These are phyloP conservation scores for Microcebus griseorufus DNA, from an alignment of 2,113 vertebrate species.

Conservation along the genomic window DNA sequence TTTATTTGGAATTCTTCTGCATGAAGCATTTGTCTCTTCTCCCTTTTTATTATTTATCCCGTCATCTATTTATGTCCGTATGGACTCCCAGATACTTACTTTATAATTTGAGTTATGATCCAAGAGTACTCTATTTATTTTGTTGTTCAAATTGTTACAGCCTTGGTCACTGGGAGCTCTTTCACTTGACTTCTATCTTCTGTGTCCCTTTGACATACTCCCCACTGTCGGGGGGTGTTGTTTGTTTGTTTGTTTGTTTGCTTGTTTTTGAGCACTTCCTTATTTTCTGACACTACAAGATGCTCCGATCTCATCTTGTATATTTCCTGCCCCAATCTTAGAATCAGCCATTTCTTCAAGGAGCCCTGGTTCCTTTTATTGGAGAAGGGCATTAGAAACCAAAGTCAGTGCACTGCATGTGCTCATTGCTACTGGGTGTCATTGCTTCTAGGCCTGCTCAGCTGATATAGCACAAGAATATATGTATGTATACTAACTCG, in stretches of 20 bases:
- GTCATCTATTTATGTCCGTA: too few species aligned
- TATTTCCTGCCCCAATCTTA: background rate
- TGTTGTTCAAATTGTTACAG: background rate
- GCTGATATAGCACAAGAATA: background rate
- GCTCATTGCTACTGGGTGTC: background rate
- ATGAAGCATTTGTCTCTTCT: too few species aligned
- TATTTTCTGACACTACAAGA: background rate
- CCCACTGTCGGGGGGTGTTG: background rate
- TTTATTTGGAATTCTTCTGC: too few species aligned
- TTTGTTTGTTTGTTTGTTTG: background rate
- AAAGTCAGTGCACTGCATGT: background rate
- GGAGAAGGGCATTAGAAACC: background rate
- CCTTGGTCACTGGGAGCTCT: background rate
- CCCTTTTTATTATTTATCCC: too few species aligned
- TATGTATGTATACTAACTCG: background rate
- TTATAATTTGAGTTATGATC: too few species aligned
- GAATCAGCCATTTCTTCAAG: background rate
- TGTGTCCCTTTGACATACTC: background rate
- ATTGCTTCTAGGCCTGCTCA: background rate
- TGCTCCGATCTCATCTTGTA: background rate
- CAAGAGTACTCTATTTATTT: background rate
- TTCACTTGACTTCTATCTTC: background rate
- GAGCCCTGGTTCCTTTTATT: background rate
- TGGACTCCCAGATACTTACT: too few species aligned
- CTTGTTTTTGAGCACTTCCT: background rate